A percentile compares a stretch with the other conserved stretches of the same genome.
These are phyloP conservation scores for Iselma pallidipennis DNA, from an alignment of 2,888 invertebrate species.

Conservation along the genomic window DNA sequence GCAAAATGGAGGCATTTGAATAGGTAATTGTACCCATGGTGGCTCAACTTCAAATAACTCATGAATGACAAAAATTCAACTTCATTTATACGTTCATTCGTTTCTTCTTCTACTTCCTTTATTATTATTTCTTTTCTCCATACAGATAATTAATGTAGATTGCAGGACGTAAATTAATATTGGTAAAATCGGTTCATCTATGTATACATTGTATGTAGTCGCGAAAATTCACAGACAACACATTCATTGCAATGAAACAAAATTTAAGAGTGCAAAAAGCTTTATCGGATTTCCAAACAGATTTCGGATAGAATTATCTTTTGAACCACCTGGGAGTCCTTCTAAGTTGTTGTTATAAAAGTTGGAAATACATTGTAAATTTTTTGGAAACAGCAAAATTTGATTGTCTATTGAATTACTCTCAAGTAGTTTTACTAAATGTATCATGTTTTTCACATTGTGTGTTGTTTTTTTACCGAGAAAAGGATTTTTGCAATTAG, in stretches of 20 bases:
- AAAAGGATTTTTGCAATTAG: too few species aligned
- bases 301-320: slow-evolving; percentile 25
- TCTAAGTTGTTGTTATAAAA: neutral
- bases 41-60: neutral
- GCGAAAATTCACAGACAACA: neutral
- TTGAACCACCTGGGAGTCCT: slow-evolving; percentile 18
- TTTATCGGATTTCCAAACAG: slow-evolving; percentile 32
- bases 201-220: slow-evolving; percentile 8
- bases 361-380: neutral
- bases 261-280: slow-evolving; percentile 26
- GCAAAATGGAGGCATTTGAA: neutral
- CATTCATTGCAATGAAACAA: slow-evolving; percentile 14
- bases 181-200: slow-evolving; percentile 19
- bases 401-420: too few species aligned
- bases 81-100: too few species aligned
- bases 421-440: too few species aligned
- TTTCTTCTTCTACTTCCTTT: too few species aligned
- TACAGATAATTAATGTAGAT: too few species aligned
- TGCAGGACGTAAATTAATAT: neutral
- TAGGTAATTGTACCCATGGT: neutral
- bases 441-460: too few species aligned
- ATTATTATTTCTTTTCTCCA: too few species aligned
- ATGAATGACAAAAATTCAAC: too few species aligned
- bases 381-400: neutral
- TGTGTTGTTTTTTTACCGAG: too few species aligned